Evolutionary conservation across 2,797 vertebrate species (phyloP).

Genomic region (Periparus ater): DNA sequence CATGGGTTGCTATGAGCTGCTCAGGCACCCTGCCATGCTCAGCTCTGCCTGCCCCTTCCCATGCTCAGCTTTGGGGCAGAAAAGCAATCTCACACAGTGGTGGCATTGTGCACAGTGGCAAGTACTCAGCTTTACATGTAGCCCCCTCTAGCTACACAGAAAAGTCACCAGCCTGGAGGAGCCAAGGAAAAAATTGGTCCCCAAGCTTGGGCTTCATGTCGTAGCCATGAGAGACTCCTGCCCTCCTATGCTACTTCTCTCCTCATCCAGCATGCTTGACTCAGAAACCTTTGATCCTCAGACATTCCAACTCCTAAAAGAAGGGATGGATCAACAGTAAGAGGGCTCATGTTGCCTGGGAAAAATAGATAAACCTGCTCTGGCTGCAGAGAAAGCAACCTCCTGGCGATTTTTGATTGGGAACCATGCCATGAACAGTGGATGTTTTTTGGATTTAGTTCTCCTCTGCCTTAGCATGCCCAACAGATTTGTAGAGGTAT

Average conservation of each 20-base stretch:
- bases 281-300: not conserved
- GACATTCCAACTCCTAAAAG: not conserved
- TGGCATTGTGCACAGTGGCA: rapidly evolving
- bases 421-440: not conserved
- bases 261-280: not conserved
- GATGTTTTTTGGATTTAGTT: not conserved
- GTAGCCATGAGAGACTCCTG: not conserved
- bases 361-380: not conserved
- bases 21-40: not conserved
- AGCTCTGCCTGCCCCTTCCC: not conserved
- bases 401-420: not conserved
- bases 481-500: not conserved
- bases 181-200: not conserved
- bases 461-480: not conserved
- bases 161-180: not conserved
- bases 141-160: not conserved
- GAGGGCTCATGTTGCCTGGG: not conserved
- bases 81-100: rapidly evolving
- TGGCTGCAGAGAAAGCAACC: not conserved
- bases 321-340: not conserved
- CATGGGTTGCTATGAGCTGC: not conserved
- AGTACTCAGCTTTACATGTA: not conserved
- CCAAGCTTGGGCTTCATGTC: not conserved
- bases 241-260: not conserved
- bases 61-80: not conserved